Conservation (phyloP, 2,113 vertebrate species). For the Gadus chalcogrammus region DNA sequence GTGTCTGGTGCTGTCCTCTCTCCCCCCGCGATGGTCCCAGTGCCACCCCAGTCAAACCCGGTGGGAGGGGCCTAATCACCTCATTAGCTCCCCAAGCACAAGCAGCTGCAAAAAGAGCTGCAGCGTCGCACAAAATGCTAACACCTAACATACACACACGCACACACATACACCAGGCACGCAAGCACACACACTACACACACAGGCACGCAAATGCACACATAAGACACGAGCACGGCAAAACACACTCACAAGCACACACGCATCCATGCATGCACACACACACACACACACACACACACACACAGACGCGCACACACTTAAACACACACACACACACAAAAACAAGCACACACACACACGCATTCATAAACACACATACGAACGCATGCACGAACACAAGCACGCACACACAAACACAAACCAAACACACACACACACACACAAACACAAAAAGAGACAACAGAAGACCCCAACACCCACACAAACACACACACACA, state of each 20-base stretch:
- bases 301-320: background rate
- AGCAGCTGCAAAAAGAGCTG: constrained; percentile 35
- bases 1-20: constrained; percentile 14
- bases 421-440: background rate
- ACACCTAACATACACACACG: constrained; percentile 8
- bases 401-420: background rate
- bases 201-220: constrained; percentile 6
- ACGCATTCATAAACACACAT: constrained; percentile 10
- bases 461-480: background rate
- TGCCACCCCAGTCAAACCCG: constrained; percentile 31
- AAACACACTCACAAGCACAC: constrained; percentile 9
- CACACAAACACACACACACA: constrained; percentile 14
- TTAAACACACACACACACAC: constrained; percentile 5
- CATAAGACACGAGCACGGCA: constrained; percentile 14
- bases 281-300: background rate
- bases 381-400: background rate
- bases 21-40: constrained; percentile 27
- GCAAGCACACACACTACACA: background rate
- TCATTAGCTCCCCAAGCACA: constrained; percentile 44
- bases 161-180: constrained; percentile 7
- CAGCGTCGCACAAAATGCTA: constrained; percentile 10
- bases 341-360: constrained; percentile 18
- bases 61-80: constrained; percentile 34
- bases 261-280: background rate
- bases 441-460: background rate